These are phyloP conservation scores for Caranx ignobilis DNA, from an alignment of 2,113 vertebrate species.

Conservation along the genomic window DNA sequence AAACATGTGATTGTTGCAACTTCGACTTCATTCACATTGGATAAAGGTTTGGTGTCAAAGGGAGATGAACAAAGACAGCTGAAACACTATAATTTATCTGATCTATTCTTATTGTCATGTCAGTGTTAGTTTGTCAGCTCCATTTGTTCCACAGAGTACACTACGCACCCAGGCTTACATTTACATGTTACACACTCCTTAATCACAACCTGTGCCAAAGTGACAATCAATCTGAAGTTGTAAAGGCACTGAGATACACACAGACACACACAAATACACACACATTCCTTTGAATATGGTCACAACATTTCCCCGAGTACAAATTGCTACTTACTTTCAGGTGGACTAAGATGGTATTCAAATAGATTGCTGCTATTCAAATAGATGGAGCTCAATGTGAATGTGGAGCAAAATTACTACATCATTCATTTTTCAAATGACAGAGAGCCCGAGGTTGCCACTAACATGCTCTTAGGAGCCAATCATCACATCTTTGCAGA, in stretches of 20 bases:
- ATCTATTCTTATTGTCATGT: slow-evolving; percentile 50
- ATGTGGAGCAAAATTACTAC: not conserved
- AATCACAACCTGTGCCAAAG: slow-evolving; percentile 47
- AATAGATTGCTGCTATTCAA: slow-evolving; percentile 36
- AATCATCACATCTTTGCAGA: slow-evolving; percentile 4
- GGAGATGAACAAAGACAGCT: slow-evolving; percentile 53
- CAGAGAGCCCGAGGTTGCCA: not conserved
- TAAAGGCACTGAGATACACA: slow-evolving; percentile 15
- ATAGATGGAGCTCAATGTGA: slow-evolving; percentile 13
- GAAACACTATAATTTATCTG: slow-evolving; percentile 65
- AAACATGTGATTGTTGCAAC: slow-evolving; percentile 14
- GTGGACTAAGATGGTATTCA: slow-evolving; percentile 27
- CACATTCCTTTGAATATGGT: slow-evolving; percentile 22
- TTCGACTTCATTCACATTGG: slow-evolving; percentile 38
- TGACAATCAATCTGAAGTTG: slow-evolving; percentile 52
- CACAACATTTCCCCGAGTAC: slow-evolving; percentile 1
- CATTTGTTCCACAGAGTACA: slow-evolving; percentile 45
- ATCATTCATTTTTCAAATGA: slow-evolving; percentile 10
- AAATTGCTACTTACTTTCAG: slow-evolving; percentile 35
- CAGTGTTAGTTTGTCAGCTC: slow-evolving; percentile 60
- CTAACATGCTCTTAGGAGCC: slow-evolving; percentile 1
- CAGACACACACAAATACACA: not conserved
- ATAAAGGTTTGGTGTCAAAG: slow-evolving; percentile 46
- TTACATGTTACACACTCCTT: slow-evolving; percentile 17
- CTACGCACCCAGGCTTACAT: not conserved